A percentile compares a stretch with the other conserved stretches of the same genome.
Conservation (phyloP, 2,888 invertebrate species). For the Thymelicus acteon region DNA sequence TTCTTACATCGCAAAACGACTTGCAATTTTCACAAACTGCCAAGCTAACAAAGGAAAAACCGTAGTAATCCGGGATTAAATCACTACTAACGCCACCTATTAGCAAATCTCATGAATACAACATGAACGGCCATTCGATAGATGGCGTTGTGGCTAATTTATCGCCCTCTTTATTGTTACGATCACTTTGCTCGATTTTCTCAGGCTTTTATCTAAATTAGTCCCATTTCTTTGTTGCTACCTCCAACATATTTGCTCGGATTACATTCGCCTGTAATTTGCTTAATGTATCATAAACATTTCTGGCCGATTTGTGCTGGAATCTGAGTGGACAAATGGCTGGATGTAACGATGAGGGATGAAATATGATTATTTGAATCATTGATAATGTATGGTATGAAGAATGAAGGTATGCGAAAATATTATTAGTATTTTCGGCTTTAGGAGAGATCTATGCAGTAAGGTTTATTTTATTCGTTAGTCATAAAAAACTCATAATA, state of each 20-base stretch:
- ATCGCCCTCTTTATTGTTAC: slow-evolving; percentile 69
- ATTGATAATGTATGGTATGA: background rate
- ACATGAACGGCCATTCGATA: slow-evolving; percentile 64
- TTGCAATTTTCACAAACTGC: slow-evolving; percentile 10
- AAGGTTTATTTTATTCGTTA: no score
- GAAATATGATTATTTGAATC: slow-evolving; percentile 21
- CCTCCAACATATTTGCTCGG: slow-evolving; percentile 63
- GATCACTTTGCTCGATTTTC: slow-evolving; percentile 67
- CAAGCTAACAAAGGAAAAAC: slow-evolving; percentile 18
- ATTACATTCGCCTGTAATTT: slow-evolving; percentile 64
- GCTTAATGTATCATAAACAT: slow-evolving; percentile 68
- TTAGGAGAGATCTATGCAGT: no score
- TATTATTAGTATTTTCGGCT: no score
- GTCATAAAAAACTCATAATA: no score
- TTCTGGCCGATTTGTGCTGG: slow-evolving; percentile 59
- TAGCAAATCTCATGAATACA: slow-evolving; percentile 68
- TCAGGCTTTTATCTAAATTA: slow-evolving; percentile 76
- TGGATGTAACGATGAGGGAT: slow-evolving; percentile 31
- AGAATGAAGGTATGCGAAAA: no score
- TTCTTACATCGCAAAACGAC: slow-evolving; percentile 13
- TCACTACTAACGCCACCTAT: slow-evolving; percentile 78
- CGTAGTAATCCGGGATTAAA: slow-evolving; percentile 59
- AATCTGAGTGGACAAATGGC: slow-evolving; percentile 53
- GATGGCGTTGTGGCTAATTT: slow-evolving; percentile 72
- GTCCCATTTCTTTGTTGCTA: slow-evolving; percentile 63